A percentile compares a stretch with the other conserved stretches of the same genome.
These are phyloP conservation scores for Astropecten irregularis DNA, from an alignment of 53 echinoderm and acorn worm genomes.

Conservation along the genomic window DNA sequence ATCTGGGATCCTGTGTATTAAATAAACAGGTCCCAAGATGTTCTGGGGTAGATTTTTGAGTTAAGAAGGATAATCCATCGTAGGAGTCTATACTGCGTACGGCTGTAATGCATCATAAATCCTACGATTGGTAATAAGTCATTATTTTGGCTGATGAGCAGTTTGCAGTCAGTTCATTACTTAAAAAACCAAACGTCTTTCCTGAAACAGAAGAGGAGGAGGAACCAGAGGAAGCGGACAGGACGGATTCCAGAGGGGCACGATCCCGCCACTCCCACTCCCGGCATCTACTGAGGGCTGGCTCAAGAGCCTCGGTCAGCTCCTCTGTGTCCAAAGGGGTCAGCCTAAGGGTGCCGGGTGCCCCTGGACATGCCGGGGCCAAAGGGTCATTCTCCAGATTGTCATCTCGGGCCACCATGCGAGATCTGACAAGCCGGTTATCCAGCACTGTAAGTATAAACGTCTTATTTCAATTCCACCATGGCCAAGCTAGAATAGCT, in stretches of 20 bases:
- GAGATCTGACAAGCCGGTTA: conserved; percentile 7
- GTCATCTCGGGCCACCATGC: conserved; percentile 14
- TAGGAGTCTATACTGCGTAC: no score
- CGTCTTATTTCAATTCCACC: no score
- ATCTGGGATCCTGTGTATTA: no score
- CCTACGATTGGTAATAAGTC: no score
- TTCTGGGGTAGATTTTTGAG: no score
- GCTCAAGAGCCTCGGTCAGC: conserved; percentile 14
- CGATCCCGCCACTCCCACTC: conserved; percentile 28
- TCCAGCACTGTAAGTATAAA: conserved; percentile 3
- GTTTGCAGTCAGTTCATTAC: no score
- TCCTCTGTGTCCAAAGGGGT: background rate
- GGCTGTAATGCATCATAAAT: no score
- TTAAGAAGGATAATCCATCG: no score
- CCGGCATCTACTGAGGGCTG: background rate
- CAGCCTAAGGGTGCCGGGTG: background rate
- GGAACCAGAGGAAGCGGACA: background rate
- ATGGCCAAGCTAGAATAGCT: no score
- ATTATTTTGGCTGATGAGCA: no score
- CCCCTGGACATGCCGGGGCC: background rate
- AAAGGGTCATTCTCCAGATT: background rate
- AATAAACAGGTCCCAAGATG: no score
- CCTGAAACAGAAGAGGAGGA: conserved; percentile 3
- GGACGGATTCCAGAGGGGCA: background rate
- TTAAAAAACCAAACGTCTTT: no score